Evolutionary conservation across 1,140 invertebrate species (phyloP), one percentile per base, ranked within the genome.

Genomic region (Nautilus pompilius): DNA sequence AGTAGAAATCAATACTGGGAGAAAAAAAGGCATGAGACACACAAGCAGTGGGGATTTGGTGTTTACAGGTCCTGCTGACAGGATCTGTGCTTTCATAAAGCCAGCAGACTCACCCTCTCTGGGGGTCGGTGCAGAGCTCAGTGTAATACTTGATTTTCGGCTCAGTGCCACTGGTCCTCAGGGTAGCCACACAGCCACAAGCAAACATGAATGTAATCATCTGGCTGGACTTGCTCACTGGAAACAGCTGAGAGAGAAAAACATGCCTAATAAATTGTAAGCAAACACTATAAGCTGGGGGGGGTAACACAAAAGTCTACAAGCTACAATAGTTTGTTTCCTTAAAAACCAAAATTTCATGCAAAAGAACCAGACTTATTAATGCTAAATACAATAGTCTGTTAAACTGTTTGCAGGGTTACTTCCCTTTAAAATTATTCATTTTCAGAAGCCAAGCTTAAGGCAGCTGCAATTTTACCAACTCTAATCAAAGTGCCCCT

Each of bases 191-290:
- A 65, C 93, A 87, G 2, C 93, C 95, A 83, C 94, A 95, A 53
- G 87, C 85, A 80, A 98, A 96, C 17, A 87, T 88, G 79, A 99
- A 96, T 2, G 95, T 96, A n/a, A 99, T 91, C 97, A 99, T 99
- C 83, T 97, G 91, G 63, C 88, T 90, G 32, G 87, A 87, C 62
- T 87, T 87, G 24, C 90, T 93, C 1, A 87, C 83, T 17, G 95
- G 94, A 33, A 97, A 81, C 22, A 78, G 63, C 85, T 86, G 68
- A 17, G 74, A 64, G 24, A 56, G 17, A 51, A 54, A 58, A 33
- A 4, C n/a, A n/a, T 45, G 36, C 36, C 26, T 30, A 29, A 56
- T 13, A 73, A 59, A 34, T 20, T n/a, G 32, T 36, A 46, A 56
- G 65, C n/a, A 13, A 20, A 70, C 22, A 28, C 34, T n/a, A n/a